Evolutionary conservation across 92 coral and sea anemone species (phyloP).

Genomic region (Epizoanthus rinbou): DNA sequence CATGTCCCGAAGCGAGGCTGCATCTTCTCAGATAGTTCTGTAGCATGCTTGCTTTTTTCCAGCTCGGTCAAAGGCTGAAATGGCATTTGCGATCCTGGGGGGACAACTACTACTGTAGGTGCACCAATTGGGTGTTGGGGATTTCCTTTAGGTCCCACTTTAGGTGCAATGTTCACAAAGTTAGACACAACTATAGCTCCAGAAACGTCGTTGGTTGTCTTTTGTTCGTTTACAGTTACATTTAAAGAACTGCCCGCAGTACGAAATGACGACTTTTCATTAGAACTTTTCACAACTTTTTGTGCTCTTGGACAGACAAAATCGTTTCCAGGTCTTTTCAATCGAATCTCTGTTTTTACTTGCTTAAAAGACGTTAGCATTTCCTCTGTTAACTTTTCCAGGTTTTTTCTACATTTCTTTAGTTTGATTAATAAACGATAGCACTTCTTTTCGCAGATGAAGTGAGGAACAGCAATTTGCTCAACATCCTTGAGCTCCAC

Average conservation of each 20-base stretch:
- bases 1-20: background rate
- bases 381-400: background rate
- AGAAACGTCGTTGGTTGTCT: background rate
- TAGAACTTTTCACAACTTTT: background rate
- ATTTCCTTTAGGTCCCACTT: background rate
- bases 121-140: background rate
- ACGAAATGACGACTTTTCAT: background rate
- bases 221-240: background rate
- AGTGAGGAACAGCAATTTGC: background rate
- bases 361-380: background rate
- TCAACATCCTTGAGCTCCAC: background rate
- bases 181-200: background rate
- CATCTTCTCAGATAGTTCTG: background rate
- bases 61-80: background rate
- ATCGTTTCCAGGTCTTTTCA: conserved; percentile 1
- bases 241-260: background rate
- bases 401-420: background rate
- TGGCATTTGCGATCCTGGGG: background rate
- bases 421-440: conserved; percentile 3
- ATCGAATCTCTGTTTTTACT: background rate
- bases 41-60: background rate
- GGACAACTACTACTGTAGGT: background rate
- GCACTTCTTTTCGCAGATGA: conserved; percentile 2
- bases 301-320: background rate
- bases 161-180: background rate